Base-by-base conservation (phyloP, 1,140 invertebrate genomes). In the Scaptomyza hsui region DNA sequence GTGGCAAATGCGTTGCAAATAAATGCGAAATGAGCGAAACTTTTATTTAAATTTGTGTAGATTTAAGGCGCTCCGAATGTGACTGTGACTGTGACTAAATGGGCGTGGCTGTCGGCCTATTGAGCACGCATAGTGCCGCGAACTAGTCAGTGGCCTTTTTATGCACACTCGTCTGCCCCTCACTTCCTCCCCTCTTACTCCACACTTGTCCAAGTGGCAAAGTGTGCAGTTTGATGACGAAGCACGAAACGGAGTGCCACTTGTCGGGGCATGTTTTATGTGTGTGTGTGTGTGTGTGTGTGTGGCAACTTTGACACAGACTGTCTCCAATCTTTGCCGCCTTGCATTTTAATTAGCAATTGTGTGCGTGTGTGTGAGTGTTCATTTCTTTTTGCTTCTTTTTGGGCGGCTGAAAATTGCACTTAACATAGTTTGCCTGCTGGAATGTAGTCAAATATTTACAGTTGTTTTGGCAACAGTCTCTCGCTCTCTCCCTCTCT, bases 321-420 rank as follows among this genome's bases (percentile, higher is more conserved):
- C 59, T 41, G 48, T 59, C 26, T 26, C 32, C 19, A 53, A 32
- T 49, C 35, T 29, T 29, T 29, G 73, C 53, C 64, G 78, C 51
- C 72, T 86, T 88, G 81, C 78, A 86, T 86, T 81, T 59, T 86
- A 86, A 86, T 86, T 86, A 88, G 78, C 52, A 68, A 67, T 75
- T 75, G 51, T 52, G 37, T 32, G 32, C 62, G 51, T 35, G 15
- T 45, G 72, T 75, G 51, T 52, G 37, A 18, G 32, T 65, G 35
- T 21, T 12, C 37, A 18, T 78, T 59, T 77, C 35, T 42, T 15
- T 44, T 55, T 18, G 26, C 26, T 12, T 45, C 29, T 19, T 59
- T 48, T 47, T 44, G 49, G 44, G 49, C 18, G 45, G 26, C 18
- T 39, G 26, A 29, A 21, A 16, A 19, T 24, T 15, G 24, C 52